These are phyloP conservation scores for Gyrodactylus bullatarudis DNA, from an alignment of 1,140 invertebrate species.

Conservation along the genomic window DNA sequence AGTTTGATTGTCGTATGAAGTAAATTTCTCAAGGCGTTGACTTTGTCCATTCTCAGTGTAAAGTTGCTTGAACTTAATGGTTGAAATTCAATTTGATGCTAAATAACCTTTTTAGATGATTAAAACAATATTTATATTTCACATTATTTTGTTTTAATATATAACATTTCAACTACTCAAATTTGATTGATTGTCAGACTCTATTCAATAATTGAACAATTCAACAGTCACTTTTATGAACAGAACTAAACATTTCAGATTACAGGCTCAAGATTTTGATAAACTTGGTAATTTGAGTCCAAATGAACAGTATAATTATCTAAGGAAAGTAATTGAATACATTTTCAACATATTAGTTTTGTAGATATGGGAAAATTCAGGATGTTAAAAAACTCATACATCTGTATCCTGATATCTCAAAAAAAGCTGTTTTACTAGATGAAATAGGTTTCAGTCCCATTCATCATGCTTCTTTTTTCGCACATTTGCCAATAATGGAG, in stretches of 20 bases:
- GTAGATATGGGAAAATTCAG: background rate
- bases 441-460: background rate
- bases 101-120: no score
- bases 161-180: no score
- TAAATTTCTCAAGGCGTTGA: background rate
- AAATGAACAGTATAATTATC: background rate
- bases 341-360: background rate
- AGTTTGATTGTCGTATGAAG: background rate
- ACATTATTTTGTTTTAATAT: no score
- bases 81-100: no score
- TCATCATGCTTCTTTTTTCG: background rate
- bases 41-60: background rate
- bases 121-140: no score
- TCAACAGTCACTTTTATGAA: no score
- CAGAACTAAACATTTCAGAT: no score
- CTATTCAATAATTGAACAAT: no score
- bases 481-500: background rate
- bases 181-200: no score
- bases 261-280: no score
- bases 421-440: background rate
- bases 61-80: no score
- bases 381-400: background rate
- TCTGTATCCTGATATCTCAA: background rate
- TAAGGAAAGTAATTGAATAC: background rate
- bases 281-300: no score